phyloP scores from a whole-genome alignment of 2,888 invertebrate genomes.

The Drosophila meridionalis region DNA sequence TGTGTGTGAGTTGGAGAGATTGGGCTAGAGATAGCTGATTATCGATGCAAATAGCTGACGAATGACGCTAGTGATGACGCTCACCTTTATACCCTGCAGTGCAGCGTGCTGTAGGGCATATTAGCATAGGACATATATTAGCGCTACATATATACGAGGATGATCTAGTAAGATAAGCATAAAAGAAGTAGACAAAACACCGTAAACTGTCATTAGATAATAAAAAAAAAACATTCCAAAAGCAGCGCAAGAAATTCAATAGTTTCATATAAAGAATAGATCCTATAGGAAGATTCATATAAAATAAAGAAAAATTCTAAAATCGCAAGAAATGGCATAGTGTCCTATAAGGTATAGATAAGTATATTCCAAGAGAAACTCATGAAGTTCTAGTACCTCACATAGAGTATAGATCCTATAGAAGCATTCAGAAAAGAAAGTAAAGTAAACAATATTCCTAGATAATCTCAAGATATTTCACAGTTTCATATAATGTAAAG shows the following conservation, averaged over 20 bases:
- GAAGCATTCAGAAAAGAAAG: too few species aligned
- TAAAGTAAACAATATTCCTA: too few species aligned
- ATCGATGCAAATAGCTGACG: conserved; percentile 30
- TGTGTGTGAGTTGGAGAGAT: conserved; percentile 12
- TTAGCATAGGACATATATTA: background rate
- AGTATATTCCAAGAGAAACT: too few species aligned
- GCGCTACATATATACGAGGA: background rate
- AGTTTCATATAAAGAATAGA: background rate
- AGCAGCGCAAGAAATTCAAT: too few species aligned
- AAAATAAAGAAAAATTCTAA: background rate
- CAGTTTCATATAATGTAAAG: too few species aligned
- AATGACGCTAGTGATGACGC: conserved; percentile 21
- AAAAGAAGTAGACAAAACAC: background rate
- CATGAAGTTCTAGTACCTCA: too few species aligned
- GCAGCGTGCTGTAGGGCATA: background rate
- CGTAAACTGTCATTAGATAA: background rate
- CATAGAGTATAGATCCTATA: too few species aligned
- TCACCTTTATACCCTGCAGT: conserved; percentile 24
- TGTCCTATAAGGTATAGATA: too few species aligned
- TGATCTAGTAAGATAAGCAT: background rate
- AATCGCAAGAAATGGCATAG: too few species aligned
- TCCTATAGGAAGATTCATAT: background rate
- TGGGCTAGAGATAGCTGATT: conserved; percentile 23
- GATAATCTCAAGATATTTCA: too few species aligned
- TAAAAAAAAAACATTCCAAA: background rate